Conservation (phyloP, 2,797 vertebrate genomes). For the Typhlichthys subterraneus region DNA sequence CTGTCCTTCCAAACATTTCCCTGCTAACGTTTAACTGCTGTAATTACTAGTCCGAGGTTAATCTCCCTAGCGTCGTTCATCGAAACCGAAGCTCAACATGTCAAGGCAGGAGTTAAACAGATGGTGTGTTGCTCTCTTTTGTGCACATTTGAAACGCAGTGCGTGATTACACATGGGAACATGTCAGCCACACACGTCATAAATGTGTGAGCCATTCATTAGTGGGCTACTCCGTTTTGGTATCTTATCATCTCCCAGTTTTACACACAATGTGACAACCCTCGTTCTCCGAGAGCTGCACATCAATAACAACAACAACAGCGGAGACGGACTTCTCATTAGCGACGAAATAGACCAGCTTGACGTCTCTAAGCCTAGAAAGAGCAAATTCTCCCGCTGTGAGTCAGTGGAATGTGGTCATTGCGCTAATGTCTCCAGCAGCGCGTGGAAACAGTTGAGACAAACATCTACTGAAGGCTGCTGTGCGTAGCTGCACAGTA, state of each 20-base stretch:
- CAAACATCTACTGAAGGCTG: conserved; percentile 24
- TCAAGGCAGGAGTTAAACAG: no score
- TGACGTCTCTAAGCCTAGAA: neutral
- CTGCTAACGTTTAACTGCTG: no score
- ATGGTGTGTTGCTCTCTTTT: neutral
- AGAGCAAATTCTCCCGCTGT: neutral
- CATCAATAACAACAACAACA: neutral
- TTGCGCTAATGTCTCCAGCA: neutral
- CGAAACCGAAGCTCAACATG: no score
- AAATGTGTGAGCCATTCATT: neutral
- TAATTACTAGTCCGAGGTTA: no score
- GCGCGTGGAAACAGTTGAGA: conserved; percentile 10
- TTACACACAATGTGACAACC: neutral
- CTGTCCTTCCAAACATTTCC: no score
- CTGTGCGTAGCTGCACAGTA: conserved; percentile 19
- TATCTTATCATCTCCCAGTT: neutral
- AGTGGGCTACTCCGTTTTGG: neutral
- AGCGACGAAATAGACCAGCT: neutral
- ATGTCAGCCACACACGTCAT: neutral
- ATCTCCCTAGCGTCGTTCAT: no score
- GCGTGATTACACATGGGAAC: neutral
- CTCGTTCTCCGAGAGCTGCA: neutral
- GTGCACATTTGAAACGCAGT: neutral
- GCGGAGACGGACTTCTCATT: neutral
- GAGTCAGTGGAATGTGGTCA: conserved; percentile 1